Conservation (phyloP, 2,113 vertebrate genomes). For the Psittacara wagleri region DNA sequence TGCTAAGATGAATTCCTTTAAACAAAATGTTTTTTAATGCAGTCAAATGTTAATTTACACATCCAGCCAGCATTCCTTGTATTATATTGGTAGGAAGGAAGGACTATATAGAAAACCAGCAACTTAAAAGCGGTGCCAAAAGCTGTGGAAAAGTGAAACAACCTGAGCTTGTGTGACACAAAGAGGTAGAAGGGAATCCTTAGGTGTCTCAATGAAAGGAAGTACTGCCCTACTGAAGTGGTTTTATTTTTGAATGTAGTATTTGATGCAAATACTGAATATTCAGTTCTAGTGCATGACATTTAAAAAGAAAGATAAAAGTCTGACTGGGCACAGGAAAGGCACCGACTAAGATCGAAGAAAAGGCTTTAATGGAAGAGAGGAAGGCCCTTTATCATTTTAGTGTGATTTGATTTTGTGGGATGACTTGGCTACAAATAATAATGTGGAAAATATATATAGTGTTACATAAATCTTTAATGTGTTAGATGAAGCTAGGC, state of each 20-base stretch:
- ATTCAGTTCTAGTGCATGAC: neutral
- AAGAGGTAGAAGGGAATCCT: neutral
- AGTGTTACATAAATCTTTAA: neutral
- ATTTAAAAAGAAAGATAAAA: neutral
- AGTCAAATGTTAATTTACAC: neutral
- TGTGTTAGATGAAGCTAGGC: neutral
- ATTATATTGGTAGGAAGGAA: neutral
- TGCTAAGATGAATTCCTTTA: neutral
- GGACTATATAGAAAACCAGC: neutral
- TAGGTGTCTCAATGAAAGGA: neutral
- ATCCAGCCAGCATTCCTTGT: neutral
- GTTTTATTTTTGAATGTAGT: neutral
- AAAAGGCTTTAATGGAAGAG: neutral
- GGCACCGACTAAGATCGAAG: neutral
- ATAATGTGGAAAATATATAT: neutral
- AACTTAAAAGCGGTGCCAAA: neutral
- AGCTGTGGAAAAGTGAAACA: neutral
- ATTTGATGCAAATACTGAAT: neutral
- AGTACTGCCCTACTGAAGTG: neutral
- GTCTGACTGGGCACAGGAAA: neutral
- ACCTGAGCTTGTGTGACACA: neutral
- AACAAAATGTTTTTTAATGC: neutral
- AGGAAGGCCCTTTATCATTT: neutral
- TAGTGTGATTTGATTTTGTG: slow-evolving; percentile 1
- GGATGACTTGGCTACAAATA: neutral